A percentile compares a stretch with the other conserved stretches of the same genome.
Conservation (phyloP, 2,113 vertebrate species). For the Strix aluco region DNA sequence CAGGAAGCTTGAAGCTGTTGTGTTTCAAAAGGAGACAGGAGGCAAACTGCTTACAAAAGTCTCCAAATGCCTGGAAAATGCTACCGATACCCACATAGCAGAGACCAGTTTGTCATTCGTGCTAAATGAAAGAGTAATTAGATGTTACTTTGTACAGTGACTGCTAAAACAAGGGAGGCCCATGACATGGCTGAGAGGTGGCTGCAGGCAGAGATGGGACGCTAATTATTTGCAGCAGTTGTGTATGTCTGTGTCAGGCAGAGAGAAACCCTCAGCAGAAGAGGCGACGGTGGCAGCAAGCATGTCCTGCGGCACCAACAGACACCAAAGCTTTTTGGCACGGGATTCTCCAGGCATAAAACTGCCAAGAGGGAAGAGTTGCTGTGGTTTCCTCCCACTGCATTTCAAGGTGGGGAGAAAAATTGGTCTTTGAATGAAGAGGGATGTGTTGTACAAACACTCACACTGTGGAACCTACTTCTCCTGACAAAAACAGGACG, state of each 20-base stretch:
- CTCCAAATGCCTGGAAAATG: neutral
- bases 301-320: accelerated
- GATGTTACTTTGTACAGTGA: neutral
- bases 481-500: neutral
- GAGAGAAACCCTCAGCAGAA: neutral
- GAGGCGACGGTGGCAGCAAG: neutral
- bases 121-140: neutral
- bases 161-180: neutral
- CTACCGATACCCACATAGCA: too few species aligned
- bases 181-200: neutral
- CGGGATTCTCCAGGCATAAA: neutral
- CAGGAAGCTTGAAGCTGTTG: neutral
- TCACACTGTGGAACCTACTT: neutral
- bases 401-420: neutral
- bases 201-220: neutral
- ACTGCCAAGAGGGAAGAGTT: neutral
- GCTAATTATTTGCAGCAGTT: neutral
- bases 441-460: neutral
- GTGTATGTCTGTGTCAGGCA: neutral
- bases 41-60: neutral
- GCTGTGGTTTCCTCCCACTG: neutral
- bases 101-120: neutral
- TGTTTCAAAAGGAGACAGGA: neutral
- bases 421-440: neutral
- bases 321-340: slow-evolving; percentile 4